Conservation (phyloP, 2,888 invertebrate genomes). For the Ichneumon xanthorius region DNA sequence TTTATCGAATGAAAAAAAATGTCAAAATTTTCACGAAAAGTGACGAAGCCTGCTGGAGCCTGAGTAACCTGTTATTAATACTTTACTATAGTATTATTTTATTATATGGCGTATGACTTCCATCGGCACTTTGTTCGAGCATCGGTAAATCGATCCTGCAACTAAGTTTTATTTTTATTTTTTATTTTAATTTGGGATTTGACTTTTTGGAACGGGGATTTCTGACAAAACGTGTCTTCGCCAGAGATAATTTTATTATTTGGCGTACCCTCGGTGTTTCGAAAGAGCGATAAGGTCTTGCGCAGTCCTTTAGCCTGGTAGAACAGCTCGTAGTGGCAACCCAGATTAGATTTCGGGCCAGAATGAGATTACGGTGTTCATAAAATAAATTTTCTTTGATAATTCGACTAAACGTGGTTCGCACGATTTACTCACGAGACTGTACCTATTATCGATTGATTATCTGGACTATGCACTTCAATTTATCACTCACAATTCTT, state of each 20-base stretch:
- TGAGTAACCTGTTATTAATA: too few relatives aligned
- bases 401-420: not conserved
- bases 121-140: too few relatives aligned
- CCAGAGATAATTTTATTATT: slow-evolving; percentile 7
- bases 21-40: too few relatives aligned
- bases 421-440: not conserved
- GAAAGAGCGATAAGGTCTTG: slow-evolving; percentile 7
- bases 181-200: not conserved
- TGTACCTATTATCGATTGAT: not conserved
- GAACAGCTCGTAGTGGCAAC: not conserved
- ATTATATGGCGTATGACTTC: too few relatives aligned
- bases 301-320: not conserved
- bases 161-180: too few relatives aligned
- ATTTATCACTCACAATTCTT: not conserved
- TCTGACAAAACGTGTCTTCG: not conserved
- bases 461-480: not conserved
- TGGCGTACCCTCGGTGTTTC: not conserved
- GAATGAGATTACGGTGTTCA: not conserved
- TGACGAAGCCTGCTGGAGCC: too few relatives aligned
- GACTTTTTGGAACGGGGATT: not conserved
- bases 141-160: too few relatives aligned
- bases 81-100: too few relatives aligned
- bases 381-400: not conserved
- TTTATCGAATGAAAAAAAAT: not conserved
- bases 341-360: not conserved